Evolutionary conservation across 2,797 vertebrate species (phyloP).

Genomic region (Arrhamphus sclerolepis): DNA sequence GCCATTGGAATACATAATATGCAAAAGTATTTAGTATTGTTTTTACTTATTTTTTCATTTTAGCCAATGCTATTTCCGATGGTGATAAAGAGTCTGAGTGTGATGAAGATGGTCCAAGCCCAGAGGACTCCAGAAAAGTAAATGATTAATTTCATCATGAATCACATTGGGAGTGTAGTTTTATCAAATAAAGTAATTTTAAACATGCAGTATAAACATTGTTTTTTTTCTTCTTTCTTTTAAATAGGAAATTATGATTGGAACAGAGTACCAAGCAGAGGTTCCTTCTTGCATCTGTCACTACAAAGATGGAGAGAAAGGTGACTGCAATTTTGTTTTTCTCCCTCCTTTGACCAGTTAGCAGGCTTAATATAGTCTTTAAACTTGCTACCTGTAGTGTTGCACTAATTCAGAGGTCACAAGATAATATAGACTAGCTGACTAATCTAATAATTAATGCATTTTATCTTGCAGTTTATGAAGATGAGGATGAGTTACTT

Average conservation of each 20-base stretch:
- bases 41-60: slow-evolving; percentile 38
- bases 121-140: slow-evolving; percentile 96
- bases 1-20: neutral
- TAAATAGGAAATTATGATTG: slow-evolving; percentile 96
- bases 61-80: slow-evolving; percentile 92
- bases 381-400: neutral
- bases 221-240: too few relatives aligned
- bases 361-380: neutral
- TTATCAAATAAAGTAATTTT: too few relatives aligned
- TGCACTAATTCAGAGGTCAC: neutral
- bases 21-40: neutral
- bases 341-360: neutral
- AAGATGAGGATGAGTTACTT: slow-evolving; percentile 92
- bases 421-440: neutral
- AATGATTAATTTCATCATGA: slow-evolving; percentile 1
- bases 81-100: slow-evolving; percentile 96
- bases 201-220: neutral
- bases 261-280: slow-evolving; percentile 93
- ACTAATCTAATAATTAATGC: slow-evolving; percentile 14
- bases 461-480: slow-evolving; percentile 82
- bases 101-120: slow-evolving; percentile 90
- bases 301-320: slow-evolving; percentile 83
- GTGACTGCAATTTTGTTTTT: slow-evolving; percentile 67
- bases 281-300: slow-evolving; percentile 89
- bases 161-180: neutral